Evolutionary conservation across 2,888 invertebrate species (phyloP).

Genomic region (Lamellibrachia satsuma): DNA sequence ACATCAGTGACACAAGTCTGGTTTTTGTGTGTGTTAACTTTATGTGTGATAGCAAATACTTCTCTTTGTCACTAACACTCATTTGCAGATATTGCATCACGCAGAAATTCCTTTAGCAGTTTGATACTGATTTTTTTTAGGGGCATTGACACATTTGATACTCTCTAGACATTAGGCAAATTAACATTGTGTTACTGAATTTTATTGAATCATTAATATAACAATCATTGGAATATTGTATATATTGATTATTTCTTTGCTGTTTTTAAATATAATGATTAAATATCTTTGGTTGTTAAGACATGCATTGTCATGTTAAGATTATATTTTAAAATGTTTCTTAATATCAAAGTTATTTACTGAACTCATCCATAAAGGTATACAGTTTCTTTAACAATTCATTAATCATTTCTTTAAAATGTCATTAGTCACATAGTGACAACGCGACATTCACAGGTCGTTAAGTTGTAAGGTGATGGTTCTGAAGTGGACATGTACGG

Average conservation of each 20-base stretch:
- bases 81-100: neutral
- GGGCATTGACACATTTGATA: neutral
- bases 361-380: neutral
- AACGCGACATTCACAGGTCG: neutral
- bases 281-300: neutral
- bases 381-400: neutral
- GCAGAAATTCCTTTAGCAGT: conserved; percentile 8
- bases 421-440: neutral
- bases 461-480: neutral
- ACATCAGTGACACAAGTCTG: neutral
- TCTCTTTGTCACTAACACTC: neutral
- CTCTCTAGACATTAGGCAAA: neutral
- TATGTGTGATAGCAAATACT: neutral
- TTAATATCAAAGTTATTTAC: neutral
- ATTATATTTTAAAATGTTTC: neutral
- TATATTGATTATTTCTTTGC: neutral
- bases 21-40: neutral
- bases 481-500: neutral
- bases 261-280: neutral
- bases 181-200: neutral
- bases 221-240: neutral
- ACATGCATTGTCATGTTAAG: neutral
- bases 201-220: neutral
- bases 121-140: neutral
- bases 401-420: neutral